Conservation (phyloP, 2,888 invertebrate genomes). For the Mylabris sibirica region DNA sequence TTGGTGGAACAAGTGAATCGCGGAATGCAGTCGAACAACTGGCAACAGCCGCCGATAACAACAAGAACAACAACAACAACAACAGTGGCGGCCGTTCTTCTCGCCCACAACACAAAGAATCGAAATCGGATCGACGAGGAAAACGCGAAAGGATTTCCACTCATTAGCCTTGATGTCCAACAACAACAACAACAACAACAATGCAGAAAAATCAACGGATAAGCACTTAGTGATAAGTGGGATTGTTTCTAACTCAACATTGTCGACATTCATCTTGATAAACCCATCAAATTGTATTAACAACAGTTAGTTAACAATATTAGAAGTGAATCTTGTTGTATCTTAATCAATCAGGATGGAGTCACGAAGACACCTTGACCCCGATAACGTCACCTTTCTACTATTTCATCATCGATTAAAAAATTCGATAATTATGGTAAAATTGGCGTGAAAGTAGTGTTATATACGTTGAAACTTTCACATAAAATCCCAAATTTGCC, state of each 20-base stretch:
- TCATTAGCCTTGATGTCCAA: neutral
- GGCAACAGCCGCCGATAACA: slow-evolving; percentile 45
- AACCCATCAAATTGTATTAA: slow-evolving; percentile 7
- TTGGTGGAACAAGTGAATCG: slow-evolving; percentile 52
- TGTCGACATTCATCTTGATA: slow-evolving; percentile 11
- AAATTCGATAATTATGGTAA: neutral
- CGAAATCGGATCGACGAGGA: neutral
- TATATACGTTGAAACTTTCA: neutral
- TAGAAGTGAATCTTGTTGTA: neutral
- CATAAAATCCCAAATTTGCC: neutral
- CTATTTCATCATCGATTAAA: neutral
- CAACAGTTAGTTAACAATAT: slow-evolving; percentile 11
- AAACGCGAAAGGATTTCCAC: neutral
- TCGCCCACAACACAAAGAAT: slow-evolving; percentile 3
- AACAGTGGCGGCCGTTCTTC: slow-evolving; percentile 14
- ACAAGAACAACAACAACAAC: slow-evolving; percentile 34
- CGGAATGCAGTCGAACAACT: slow-evolving; percentile 55
- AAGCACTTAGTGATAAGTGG: slow-evolving; percentile 5
- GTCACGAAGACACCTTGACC: slow-evolving; percentile 3
- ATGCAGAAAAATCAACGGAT: neutral
- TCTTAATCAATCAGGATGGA: neutral
- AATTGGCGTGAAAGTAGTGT: slow-evolving; percentile 7
- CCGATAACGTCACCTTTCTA: neutral
- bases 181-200: neutral
- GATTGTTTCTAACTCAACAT: neutral